phyloP scores from a whole-genome alignment of 2,888 invertebrate species.

The Andrena bucephala region DNA sequence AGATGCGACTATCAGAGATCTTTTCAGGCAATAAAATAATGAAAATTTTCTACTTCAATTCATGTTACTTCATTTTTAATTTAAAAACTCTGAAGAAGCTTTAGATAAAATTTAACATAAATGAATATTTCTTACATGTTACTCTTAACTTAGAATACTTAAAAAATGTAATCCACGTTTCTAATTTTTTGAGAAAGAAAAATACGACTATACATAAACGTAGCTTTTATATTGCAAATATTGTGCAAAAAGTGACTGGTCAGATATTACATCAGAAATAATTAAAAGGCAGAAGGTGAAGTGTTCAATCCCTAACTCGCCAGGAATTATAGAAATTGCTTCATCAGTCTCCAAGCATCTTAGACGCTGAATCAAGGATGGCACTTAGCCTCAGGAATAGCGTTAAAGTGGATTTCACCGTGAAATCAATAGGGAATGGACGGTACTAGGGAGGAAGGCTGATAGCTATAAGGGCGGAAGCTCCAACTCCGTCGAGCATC shows the following conservation, averaged over 20 bases:
- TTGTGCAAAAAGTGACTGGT: not conserved
- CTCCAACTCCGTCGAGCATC: constrained; percentile 64
- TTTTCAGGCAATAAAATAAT: too few species aligned
- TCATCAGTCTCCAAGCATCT: constrained; percentile 47
- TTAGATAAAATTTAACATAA: too few species aligned
- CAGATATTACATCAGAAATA: not conserved
- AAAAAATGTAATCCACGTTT: too few species aligned
- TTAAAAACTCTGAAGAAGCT: too few species aligned
- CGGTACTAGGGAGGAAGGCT: constrained; percentile 43
- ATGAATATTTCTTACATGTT: too few species aligned
- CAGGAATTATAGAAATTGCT: constrained; percentile 48
- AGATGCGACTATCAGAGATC: too few species aligned
- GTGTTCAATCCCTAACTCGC: not conserved
- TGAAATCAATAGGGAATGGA: constrained; percentile 62
- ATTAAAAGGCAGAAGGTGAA: not conserved
- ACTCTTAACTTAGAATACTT: not conserved
- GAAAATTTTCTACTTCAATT: too few species aligned
- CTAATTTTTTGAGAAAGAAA: not conserved
- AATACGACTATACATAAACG: not conserved
- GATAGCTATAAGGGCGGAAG: constrained; percentile 49
- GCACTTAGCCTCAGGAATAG: constrained; percentile 56
- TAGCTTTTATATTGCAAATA: not conserved
- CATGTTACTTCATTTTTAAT: too few species aligned
- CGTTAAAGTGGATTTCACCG: constrained; percentile 67
- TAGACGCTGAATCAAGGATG: constrained; percentile 47